phyloP scores from a whole-genome alignment of 2,113 vertebrate species.

The Pavo muticus region DNA sequence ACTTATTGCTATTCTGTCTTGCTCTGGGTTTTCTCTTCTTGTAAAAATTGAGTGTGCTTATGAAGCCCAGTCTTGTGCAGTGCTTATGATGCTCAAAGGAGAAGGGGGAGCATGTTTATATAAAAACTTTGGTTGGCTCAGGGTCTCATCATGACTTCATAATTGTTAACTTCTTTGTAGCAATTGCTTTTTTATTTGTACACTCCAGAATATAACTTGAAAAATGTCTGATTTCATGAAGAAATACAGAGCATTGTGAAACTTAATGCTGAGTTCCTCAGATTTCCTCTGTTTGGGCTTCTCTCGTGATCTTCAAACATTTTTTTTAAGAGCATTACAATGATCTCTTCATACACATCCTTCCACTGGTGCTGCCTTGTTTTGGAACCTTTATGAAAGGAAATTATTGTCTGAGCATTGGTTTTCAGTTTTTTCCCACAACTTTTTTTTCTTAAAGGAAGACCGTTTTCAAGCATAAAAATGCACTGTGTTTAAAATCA shows the following conservation, averaged over 20 bases:
- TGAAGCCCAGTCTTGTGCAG: neutral
- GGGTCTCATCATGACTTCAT: neutral
- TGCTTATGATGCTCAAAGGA: neutral
- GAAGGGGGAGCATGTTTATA: neutral
- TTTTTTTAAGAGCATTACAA: constrained; percentile 12
- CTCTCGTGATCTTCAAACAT: neutral
- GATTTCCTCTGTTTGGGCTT: neutral
- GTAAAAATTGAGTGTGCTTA: neutral
- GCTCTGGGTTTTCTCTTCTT: neutral
- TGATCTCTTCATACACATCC: constrained; percentile 32
- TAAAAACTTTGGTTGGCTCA: neutral
- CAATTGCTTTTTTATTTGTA: neutral
- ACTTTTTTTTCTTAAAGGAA: neutral
- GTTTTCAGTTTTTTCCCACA: neutral
- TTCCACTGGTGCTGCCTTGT: constrained; percentile 10
- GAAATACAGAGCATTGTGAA: neutral
- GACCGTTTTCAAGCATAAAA: constrained; percentile 2
- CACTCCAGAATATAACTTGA: neutral
- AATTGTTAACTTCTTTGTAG: neutral
- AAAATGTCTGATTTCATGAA: neutral
- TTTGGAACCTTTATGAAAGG: constrained; percentile 39
- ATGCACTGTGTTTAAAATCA: neutral
- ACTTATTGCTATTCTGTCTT: neutral
- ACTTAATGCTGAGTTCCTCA: neutral
- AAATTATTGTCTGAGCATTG: neutral